phyloP scores from a whole-genome alignment of 1,140 invertebrate species.

The Cecropterus lyciades region DNA sequence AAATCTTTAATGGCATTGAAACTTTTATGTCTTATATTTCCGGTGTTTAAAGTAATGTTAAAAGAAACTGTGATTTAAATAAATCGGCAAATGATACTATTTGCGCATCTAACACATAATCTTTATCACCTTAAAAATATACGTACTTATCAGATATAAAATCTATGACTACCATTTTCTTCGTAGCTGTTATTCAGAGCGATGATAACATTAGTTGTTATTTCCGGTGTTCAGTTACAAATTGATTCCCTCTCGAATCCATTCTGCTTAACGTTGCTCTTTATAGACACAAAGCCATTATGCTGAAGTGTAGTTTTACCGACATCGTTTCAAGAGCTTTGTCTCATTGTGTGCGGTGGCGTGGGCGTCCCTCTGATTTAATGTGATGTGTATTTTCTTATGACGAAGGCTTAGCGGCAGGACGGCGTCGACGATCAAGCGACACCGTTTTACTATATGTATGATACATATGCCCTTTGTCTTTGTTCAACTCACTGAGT shows the following conservation, averaged over 20 bases:
- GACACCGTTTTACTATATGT: constrained; percentile 9
- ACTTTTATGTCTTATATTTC: too few species aligned
- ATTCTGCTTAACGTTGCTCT: constrained; percentile 40
- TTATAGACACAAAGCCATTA: constrained; percentile 55
- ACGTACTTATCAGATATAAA: background rate
- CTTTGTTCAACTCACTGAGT: constrained; percentile 1
- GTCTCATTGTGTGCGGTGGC: constrained; percentile 59
- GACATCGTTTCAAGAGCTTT: constrained; percentile 63
- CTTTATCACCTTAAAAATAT: background rate
- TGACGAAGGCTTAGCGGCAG: constrained; percentile 60
- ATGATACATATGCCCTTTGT: constrained; percentile 3
- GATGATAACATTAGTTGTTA: constrained; percentile 31
- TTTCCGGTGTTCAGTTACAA: constrained; percentile 36
- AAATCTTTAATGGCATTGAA: background rate
- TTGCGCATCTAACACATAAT: background rate
- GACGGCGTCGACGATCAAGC: constrained; percentile 39
- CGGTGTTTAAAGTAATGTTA: background rate
- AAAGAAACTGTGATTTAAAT: background rate
- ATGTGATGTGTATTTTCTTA: constrained; percentile 64
- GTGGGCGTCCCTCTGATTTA: constrained; percentile 72
- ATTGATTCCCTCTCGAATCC: constrained; percentile 36
- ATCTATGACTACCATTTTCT: background rate
- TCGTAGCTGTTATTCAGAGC: background rate
- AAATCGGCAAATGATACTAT: background rate
- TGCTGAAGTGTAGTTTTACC: constrained; percentile 51